These are phyloP conservation scores for Varanus salvator DNA, from an alignment of 2,113 vertebrate species.

Conservation along the genomic window DNA sequence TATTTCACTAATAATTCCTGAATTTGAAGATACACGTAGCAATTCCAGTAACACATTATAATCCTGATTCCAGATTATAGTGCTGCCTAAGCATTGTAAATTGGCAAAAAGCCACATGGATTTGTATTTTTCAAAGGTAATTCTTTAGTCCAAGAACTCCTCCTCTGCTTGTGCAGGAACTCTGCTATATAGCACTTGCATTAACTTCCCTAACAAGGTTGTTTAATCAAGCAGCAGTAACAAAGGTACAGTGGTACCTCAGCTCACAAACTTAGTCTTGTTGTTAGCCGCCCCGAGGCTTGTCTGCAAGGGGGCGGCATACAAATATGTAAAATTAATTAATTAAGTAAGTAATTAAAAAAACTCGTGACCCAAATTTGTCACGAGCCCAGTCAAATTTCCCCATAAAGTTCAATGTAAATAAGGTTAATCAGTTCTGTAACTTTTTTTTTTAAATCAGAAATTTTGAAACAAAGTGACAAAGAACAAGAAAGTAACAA, in stretches of 20 bases:
- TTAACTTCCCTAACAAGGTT: not conserved
- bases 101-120: not conserved
- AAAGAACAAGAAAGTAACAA: too few relatives aligned
- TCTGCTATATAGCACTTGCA: not conserved
- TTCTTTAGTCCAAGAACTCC: not conserved
- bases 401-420: too few relatives aligned
- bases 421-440: too few relatives aligned
- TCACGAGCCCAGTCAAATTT: too few relatives aligned
- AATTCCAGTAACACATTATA: not conserved
- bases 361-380: too few relatives aligned
- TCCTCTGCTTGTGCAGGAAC: not conserved
- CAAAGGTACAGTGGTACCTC: not conserved
- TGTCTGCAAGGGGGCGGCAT: too few relatives aligned
- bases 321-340: too few relatives aligned
- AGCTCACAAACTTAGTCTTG: too few relatives aligned
- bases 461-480: too few relatives aligned
- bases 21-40: fast-evolving
- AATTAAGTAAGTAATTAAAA: too few relatives aligned
- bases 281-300: too few relatives aligned
- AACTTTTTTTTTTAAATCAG: too few relatives aligned
- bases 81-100: not conserved
- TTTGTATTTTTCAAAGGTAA: not conserved
- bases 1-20: not conserved
- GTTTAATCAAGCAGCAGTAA: not conserved
- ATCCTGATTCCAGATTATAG: not conserved